Base-by-base conservation (phyloP, 2,797 vertebrate species). In the Pelobates cultripes region DNA sequence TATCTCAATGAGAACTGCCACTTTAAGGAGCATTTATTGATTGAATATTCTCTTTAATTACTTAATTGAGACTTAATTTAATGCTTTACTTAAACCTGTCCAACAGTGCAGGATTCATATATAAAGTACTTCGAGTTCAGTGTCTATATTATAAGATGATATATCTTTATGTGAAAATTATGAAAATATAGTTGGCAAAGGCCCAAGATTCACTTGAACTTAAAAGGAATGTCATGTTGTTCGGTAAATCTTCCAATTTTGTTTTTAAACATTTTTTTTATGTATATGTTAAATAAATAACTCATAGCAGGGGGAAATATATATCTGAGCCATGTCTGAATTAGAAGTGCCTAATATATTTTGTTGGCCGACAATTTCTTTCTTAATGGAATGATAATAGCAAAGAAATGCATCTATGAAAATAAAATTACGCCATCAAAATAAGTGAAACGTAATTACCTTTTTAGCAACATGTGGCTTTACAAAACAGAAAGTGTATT, bases 31-130 rank as follows among this genome's bases (percentile, higher is more conserved):
- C 72, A n/a, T 72, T 76, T 79, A 79, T 71, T 74, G 77, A 84
- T 84, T 84, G 70, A 80, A 76, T 84, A 76, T 84, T 71, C 41
- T 4, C 61, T 84, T 79, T 80, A 84, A 84, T 84, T 76, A 79
- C 82, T 79, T 84, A 84, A 84, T 76, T 80, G 73, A 75, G 57
- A 84, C 53, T 72, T 79, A 67, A 80, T 80, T 79, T 76, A 84
- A 79, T 79, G 70, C 40, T 80, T 80, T 76, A 80, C 77, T 83
- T 79, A 79, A 75, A 79, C 72, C 77, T 83, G 72, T 78, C 64
- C 10, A 70, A 64, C 53, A 61, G 28, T 53, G 55, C 64, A 70
- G 53, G n/a, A 44, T 79, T 44, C 53, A 28, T 3, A 44, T 17
- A 63, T 61, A 44, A 63, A 64, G 55, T 64, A 43, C 15, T 44